These are phyloP conservation scores for Sesia apiformis DNA, from an alignment of 2,888 invertebrate genomes.

Conservation along the genomic window DNA sequence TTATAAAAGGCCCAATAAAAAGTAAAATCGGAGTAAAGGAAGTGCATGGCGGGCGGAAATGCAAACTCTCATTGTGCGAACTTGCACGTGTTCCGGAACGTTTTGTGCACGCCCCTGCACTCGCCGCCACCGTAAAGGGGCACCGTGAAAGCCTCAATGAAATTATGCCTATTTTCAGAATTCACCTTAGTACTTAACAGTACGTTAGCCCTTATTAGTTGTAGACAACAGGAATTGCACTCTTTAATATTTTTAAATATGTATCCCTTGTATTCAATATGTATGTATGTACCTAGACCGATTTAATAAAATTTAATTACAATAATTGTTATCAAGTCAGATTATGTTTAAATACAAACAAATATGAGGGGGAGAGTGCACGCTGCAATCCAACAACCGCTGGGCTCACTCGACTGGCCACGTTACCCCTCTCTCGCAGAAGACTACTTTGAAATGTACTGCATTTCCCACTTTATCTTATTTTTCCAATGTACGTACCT, in stretches of 20 bases:
- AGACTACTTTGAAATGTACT: too few relatives aligned
- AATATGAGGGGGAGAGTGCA: too few relatives aligned
- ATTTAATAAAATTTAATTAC: too few relatives aligned
- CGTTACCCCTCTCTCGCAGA: too few relatives aligned
- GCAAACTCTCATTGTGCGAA: constrained; percentile 71
- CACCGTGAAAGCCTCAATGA: constrained; percentile 39
- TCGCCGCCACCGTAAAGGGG: constrained; percentile 23
- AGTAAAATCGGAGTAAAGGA: constrained; percentile 69
- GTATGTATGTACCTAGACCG: too few relatives aligned
- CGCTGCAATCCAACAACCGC: too few relatives aligned
- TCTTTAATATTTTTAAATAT: neutral
- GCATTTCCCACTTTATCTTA: too few relatives aligned
- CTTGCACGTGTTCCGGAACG: constrained; percentile 70
- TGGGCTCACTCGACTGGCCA: too few relatives aligned
- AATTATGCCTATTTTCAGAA: constrained; percentile 41
- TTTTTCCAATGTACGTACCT: too few relatives aligned
- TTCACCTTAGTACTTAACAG: constrained; percentile 11
- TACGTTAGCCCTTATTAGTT: constrained; percentile 5
- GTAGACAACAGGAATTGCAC: neutral
- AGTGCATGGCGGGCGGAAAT: constrained; percentile 73
- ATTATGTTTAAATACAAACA: too few relatives aligned
- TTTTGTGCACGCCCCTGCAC: constrained; percentile 58
- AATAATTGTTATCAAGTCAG: too few relatives aligned
- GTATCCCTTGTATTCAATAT: too few relatives aligned
- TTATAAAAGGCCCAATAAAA: constrained; percentile 65